A percentile compares a stretch with the other conserved stretches of the same genome.
Evolutionary conservation across 2,888 invertebrate genomes (phyloP).

Genomic region (Lithodes maja): DNA sequence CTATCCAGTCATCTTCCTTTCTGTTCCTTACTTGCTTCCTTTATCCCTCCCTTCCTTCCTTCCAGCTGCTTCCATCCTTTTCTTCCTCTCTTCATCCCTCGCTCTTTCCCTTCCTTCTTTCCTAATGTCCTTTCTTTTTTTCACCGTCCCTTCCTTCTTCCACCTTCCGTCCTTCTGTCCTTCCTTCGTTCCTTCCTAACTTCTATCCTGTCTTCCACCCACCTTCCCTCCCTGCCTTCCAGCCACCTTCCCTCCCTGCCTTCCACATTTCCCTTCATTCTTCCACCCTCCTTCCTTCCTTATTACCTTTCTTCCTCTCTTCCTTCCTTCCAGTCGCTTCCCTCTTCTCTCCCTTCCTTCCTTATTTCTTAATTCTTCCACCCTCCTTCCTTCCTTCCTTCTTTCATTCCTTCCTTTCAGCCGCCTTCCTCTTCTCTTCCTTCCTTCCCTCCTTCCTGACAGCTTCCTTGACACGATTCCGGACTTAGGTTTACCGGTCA

Average conservation of each 20-base stretch:
- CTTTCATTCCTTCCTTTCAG: not conserved
- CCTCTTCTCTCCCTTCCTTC: not conserved
- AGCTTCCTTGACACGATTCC: not conserved
- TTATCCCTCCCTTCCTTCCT: not conserved
- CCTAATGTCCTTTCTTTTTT: not conserved
- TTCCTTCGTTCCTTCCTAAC: not conserved
- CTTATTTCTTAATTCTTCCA: not conserved
- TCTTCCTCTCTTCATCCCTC: not conserved
- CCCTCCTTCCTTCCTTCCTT: not conserved
- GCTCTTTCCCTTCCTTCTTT: not conserved
- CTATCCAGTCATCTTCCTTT: not conserved
- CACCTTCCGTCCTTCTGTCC: not conserved
- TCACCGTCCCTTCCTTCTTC: not conserved
- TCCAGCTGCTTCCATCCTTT: not conserved
- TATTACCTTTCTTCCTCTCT: not conserved
- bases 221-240: too few relatives aligned
- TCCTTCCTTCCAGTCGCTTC: not conserved
- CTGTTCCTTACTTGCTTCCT: not conserved
- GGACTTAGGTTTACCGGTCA: too few relatives aligned
- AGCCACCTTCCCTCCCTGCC: not conserved
- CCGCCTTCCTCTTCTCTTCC: not conserved
- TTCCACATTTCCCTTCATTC: not conserved
- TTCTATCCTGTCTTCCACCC: too few relatives aligned
- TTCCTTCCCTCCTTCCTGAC: not conserved
- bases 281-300: not conserved